Evolutionary conservation across 2,113 vertebrate species (phyloP).

Genomic region (Hiodon tergisus): DNA sequence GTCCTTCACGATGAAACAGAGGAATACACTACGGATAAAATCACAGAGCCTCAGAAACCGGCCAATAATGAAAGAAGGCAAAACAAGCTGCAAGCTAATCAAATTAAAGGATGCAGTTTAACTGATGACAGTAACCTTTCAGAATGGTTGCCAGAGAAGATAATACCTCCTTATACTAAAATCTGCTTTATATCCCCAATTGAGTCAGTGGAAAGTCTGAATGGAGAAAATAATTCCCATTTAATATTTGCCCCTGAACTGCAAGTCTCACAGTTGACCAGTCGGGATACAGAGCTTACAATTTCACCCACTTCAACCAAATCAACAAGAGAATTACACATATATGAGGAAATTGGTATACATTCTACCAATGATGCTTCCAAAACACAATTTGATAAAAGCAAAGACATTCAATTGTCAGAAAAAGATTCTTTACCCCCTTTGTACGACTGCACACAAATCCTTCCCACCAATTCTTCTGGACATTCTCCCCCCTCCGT

Average conservation of each 20-base stretch:
- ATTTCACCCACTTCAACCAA: background rate
- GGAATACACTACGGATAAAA: background rate
- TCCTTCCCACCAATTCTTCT: conserved; percentile 1
- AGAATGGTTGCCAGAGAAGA: conserved; percentile 8
- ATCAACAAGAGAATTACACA: conserved; percentile 20
- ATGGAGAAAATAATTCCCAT: conserved; percentile 8
- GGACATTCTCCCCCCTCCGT: background rate
- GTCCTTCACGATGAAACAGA: background rate
- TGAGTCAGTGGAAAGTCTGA: background rate
- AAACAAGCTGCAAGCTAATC: background rate
- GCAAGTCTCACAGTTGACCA: conserved; percentile 7
- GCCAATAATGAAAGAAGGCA: background rate
- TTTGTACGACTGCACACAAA: background rate
- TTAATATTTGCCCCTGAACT: conserved; percentile 3
- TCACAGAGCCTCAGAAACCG: background rate
- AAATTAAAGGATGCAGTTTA: background rate
- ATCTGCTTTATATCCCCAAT: conserved; percentile 4
- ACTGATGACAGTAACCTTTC: background rate
- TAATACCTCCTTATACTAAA: conserved; percentile 16
- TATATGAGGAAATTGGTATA: conserved; percentile 27
- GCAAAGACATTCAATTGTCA: conserved; percentile 18
- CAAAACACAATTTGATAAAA: background rate
- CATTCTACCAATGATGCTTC: background rate
- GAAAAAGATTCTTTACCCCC: conserved; percentile 12
- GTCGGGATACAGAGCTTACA: background rate